Percentiles rank a stretch among this genome's conserved stretches.
Evolutionary conservation across 92 coral and sea anemone species (phyloP).

Genomic region (Galaxea fascicularis): DNA sequence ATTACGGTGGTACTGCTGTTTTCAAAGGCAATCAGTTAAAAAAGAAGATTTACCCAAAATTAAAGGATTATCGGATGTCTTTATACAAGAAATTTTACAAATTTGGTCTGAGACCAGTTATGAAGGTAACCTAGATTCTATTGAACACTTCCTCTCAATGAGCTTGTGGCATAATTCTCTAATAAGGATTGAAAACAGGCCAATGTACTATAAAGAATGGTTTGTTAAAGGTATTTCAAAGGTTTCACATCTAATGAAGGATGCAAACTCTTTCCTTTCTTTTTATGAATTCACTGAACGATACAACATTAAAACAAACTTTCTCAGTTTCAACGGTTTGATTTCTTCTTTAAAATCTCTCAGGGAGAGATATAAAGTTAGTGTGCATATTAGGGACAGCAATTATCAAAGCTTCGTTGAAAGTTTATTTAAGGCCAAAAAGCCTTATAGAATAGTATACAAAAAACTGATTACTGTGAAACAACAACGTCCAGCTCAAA

Average conservation of each 20-base stretch:
- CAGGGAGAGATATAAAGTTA: neutral
- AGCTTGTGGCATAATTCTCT: slow-evolving; percentile 48
- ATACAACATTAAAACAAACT: slow-evolving; percentile 6
- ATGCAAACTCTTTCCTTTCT: slow-evolving; percentile 17
- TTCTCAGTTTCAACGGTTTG: slow-evolving; percentile 1
- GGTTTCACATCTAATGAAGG: slow-evolving; percentile 13
- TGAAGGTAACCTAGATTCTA: neutral
- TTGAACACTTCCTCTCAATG: neutral
- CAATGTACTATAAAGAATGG: slow-evolving; percentile 7
- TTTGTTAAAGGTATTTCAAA: slow-evolving; percentile 11
- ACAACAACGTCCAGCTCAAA: slow-evolving; percentile 1
- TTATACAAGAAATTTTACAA: neutral
- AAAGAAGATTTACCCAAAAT: slow-evolving; percentile 21
- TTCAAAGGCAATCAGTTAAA: slow-evolving; percentile 24
- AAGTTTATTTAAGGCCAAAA: neutral
- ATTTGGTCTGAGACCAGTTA: slow-evolving; percentile 2
- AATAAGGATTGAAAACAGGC: slow-evolving; percentile 16
- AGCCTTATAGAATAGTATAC: neutral
- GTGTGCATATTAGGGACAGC: neutral
- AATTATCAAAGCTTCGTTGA: slow-evolving; percentile 2
- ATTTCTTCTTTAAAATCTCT: neutral
- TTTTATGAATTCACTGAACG: slow-evolving; percentile 22
- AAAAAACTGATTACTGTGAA: neutral
- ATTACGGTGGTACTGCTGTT: slow-evolving; percentile 17
- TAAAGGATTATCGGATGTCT: neutral